Evolutionary conservation across 2,888 invertebrate genomes (phyloP), one percentile per base, ranked within the genome.

Genomic region (Agrotis exclamationis): DNA sequence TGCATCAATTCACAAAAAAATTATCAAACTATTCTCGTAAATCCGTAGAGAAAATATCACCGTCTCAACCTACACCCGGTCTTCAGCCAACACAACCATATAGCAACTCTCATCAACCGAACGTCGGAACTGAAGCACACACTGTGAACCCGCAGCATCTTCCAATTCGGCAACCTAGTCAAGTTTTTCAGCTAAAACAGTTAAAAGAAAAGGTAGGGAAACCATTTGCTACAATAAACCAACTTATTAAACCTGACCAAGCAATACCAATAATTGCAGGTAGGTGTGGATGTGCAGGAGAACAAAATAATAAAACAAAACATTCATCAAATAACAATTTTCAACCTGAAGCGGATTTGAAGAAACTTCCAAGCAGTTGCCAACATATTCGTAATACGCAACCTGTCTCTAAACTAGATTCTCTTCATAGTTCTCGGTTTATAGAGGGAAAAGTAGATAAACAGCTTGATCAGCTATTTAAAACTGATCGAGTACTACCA

Each of bases 21-120:
- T 6, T 60, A 28, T 60, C 75, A 18, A 50, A 22, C 6, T 2
- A 20, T 68, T 50, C 67, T n/a, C 22, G 28, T n/a, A 70, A 54
- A 70, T 54, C 48, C 1, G 22, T 60, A 24, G 22, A 50, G 16
- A 70, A 70, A n/a, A 45, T 13, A 20, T 18, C 53, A 14, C 14
- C 22, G 3, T 45, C 28, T 58, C 14, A 57, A 18, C 7, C 14
- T 16, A 20, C 47, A 53, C 18, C 47, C 14, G 18, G 13, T 16
- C 44, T 11, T 48, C 44, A 44, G 20, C 20, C 14, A 59, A 48
- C 45, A 20, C 20, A 33, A 18, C 20, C 39, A 58, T 18, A 18
- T 9, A 44, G 11, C 22, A 56, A 33, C 11, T 18, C 16, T 20
- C n/a, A 11, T 28, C 28, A 59, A 14, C 44, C 44, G 39, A 70